Base-by-base conservation (phyloP, 1,140 invertebrate genomes). In the Phocides pigmalion region DNA sequence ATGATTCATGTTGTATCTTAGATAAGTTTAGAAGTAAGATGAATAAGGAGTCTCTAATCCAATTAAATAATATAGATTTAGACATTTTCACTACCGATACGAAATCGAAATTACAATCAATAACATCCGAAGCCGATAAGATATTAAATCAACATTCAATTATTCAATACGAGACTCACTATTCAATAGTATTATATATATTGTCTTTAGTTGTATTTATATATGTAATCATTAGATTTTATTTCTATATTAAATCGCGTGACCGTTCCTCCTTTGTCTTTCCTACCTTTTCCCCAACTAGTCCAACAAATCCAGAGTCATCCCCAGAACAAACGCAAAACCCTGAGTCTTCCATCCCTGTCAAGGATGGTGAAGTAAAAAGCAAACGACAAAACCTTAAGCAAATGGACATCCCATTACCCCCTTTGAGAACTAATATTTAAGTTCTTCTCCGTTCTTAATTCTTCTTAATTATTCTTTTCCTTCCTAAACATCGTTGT, bases 1-100 rank as follows among this genome's bases (percentile, higher is more conserved):
- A 64, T 5, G 65, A 71, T 19, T 56, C 62, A 15, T 68, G 65
- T 39, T 70, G 68, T 70, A 62, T 8, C 4, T 3, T 41, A 46
- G 15, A 63, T 46, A 65, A 63, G 2, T n/a, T 70, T 51, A 62
- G 58, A 37, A 35, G 22, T 56, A 42, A 50, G 11, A 58, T 47
- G 15, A 64, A 54, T 53, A 62, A 62, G 47, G 49, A 62, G 64
- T 32, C 47, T 41, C 64, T 49, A 25, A 25, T 62, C 37, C 42
- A 49, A 35, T 47, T 66, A 35, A 61, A 28, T 15, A 59, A 50
- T 17, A 19, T 28, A 6, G 64, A 66, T 37, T 17, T 66, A 20
- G 54, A 66, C 35, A 44, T 47, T 11, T 61, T 53, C 5, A 20
- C 50, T 6, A 20, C 6, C 5, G 50, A 53, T 9, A 14, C 46